Percentiles rank a stretch among this genome's conserved stretches.
Evolutionary conservation across 2,797 vertebrate species (phyloP).

Genomic region (Dipus sagitta): DNA sequence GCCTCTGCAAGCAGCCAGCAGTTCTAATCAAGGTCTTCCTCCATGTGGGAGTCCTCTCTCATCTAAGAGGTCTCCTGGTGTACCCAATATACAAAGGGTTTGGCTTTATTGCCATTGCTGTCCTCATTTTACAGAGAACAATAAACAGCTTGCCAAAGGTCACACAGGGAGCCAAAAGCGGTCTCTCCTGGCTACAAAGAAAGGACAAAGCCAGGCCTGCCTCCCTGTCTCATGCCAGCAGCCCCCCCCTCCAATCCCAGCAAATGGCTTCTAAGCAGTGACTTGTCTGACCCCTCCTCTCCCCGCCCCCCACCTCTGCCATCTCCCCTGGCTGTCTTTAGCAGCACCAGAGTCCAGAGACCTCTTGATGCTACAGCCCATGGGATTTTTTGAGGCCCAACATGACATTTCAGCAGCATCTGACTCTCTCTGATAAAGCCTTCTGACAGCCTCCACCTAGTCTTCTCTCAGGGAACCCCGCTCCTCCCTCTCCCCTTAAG

Average conservation of each 20-base stretch:
- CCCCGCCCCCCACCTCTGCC: neutral
- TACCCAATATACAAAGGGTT: fast-evolving
- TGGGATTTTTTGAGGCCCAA: neutral
- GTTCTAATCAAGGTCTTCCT: neutral
- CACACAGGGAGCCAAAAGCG: neutral
- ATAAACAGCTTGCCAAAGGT: neutral
- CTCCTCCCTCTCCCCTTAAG: neutral
- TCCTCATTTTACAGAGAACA: neutral
- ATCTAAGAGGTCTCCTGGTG: neutral
- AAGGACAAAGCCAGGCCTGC: neutral
- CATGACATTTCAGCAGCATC: neutral
- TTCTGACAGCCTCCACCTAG: neutral
- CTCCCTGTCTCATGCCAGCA: neutral
- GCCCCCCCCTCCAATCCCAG: neutral
- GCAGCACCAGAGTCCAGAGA: neutral
- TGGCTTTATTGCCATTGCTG: neutral
- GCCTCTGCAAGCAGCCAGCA: neutral
- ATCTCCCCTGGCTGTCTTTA: neutral
- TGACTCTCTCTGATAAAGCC: neutral
- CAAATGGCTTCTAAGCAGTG: neutral
- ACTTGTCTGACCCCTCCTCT: neutral
- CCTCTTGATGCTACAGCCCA: neutral
- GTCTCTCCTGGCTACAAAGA: neutral
- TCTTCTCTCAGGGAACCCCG: neutral
- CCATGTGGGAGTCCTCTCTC: neutral